phyloP scores from a whole-genome alignment of 2,113 vertebrate genomes.

The Tyrannus savana region DNA sequence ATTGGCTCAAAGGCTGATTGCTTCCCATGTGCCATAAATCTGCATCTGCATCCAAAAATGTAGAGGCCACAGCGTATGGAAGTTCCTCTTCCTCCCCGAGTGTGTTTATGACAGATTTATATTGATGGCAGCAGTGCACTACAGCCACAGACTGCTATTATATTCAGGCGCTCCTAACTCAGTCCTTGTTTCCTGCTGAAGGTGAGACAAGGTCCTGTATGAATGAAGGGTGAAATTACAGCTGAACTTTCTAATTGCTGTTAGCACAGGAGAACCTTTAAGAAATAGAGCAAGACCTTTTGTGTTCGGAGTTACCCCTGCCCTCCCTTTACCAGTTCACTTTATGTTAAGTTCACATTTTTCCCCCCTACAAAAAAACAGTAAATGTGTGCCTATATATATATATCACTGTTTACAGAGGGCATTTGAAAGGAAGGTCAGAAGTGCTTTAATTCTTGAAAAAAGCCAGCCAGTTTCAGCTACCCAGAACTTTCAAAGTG shows the following conservation, averaged over 20 bases:
- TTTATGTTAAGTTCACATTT: neutral
- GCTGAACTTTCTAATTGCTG: constrained; percentile 76
- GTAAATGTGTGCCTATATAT: constrained; percentile 1
- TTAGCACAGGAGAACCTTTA: constrained; percentile 66
- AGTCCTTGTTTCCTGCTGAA: constrained; percentile 78
- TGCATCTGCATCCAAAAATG: constrained; percentile 66
- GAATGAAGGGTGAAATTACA: constrained; percentile 79
- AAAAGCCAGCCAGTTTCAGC: neutral
- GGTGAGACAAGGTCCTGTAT: constrained; percentile 70
- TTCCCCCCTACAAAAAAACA: neutral
- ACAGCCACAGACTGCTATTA: constrained; percentile 74
- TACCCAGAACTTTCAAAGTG: constrained; percentile 23
- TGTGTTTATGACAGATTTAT: constrained; percentile 80
- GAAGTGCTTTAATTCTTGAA: constrained; percentile 26
- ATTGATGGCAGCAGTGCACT: constrained; percentile 70
- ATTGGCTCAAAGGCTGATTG: constrained; percentile 52
- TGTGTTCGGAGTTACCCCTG: constrained; percentile 8
- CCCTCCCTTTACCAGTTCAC: neutral
- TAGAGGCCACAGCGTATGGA: constrained; percentile 59
- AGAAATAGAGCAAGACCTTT: constrained; percentile 55
- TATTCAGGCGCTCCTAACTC: constrained; percentile 71
- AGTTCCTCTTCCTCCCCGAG: constrained; percentile 73
- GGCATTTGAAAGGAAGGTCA: constrained; percentile 45
- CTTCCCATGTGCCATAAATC: constrained; percentile 70
- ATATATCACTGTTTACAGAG: constrained; percentile 11